These are phyloP conservation scores for Plagiodera versicolora DNA, from an alignment of 2,888 invertebrate genomes.

Conservation along the genomic window DNA sequence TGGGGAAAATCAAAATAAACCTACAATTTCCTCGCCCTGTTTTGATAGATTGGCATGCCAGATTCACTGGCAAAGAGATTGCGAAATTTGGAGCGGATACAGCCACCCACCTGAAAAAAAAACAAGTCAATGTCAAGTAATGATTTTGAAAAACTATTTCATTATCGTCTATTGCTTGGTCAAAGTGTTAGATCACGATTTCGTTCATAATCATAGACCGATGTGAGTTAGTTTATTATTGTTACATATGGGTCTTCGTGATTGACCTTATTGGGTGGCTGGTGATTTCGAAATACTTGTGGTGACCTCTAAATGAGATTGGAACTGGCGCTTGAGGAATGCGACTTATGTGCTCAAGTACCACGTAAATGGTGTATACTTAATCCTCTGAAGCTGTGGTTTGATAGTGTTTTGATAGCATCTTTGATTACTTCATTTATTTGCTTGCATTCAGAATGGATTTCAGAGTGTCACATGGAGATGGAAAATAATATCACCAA, in stretches of 20 bases:
- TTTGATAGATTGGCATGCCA: no score
- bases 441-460: background rate
- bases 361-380: background rate
- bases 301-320: constrained; percentile 5
- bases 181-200: constrained; percentile 9
- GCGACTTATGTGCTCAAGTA: background rate
- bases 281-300: constrained; percentile 9
- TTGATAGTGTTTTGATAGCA: background rate
- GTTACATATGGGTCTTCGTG: constrained; percentile 14
- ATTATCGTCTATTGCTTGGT: constrained; percentile 13
- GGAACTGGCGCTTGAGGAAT: background rate
- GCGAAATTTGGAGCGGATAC: background rate
- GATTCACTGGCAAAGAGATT: background rate
- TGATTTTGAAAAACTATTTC: constrained; percentile 11
- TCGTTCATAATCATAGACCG: constrained; percentile 6
- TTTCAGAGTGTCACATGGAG: no score
- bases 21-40: no score
- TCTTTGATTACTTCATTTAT: background rate
- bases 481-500: no score
- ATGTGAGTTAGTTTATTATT: constrained; percentile 8
- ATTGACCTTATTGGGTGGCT: constrained; percentile 12
- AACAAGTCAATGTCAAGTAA: constrained; percentile 13
- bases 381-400: background rate
- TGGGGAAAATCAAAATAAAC: no score
- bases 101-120: constrained; percentile 3